Conservation (phyloP, 2,888 invertebrate species). For the Drosophila paramelanica region DNA sequence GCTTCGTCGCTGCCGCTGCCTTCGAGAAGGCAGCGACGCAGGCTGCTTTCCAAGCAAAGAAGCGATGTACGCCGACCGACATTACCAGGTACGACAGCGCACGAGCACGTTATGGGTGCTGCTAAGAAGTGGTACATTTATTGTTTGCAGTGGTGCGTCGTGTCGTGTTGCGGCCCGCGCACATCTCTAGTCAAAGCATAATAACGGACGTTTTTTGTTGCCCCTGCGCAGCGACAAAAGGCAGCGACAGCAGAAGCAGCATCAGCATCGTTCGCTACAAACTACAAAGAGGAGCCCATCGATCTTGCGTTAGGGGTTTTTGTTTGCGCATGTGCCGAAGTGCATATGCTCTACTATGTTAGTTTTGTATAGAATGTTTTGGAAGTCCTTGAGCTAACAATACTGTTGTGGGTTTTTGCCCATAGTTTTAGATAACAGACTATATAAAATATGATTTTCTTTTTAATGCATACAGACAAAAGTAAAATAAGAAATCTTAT, state of each 20-base stretch:
- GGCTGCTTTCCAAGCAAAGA: conserved; percentile 45
- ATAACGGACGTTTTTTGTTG: conserved; percentile 57
- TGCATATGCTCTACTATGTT: conserved; percentile 47
- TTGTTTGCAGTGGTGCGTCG: conserved; percentile 10
- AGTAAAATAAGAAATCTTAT: background rate
- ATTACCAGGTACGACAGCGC: conserved; percentile 16
- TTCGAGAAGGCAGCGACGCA: conserved; percentile 47
- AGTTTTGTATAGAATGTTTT: conserved; percentile 18
- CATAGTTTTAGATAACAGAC: conserved; percentile 1
- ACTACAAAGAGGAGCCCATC: conserved; percentile 50
- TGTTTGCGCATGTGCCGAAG: conserved; percentile 50
- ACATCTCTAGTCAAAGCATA: conserved; percentile 39
- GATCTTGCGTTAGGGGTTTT: conserved; percentile 51
- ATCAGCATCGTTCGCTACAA: conserved; percentile 42
- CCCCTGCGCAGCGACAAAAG: conserved; percentile 39
- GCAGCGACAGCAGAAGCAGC: conserved; percentile 25
- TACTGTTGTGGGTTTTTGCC: background rate
- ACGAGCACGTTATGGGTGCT: conserved; percentile 4
- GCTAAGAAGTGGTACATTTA: conserved; percentile 1
- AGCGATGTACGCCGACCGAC: conserved; percentile 26
- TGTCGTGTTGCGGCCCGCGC: conserved; percentile 11
- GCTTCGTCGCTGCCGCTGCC: conserved; percentile 34
- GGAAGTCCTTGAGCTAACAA: conserved; percentile 23
- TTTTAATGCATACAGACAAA: background rate
- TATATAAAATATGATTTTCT: background rate